Evolutionary conservation across 2,113 vertebrate species (phyloP), one percentile per base, ranked within the genome.

Genomic region (Hylia prasina): DNA sequence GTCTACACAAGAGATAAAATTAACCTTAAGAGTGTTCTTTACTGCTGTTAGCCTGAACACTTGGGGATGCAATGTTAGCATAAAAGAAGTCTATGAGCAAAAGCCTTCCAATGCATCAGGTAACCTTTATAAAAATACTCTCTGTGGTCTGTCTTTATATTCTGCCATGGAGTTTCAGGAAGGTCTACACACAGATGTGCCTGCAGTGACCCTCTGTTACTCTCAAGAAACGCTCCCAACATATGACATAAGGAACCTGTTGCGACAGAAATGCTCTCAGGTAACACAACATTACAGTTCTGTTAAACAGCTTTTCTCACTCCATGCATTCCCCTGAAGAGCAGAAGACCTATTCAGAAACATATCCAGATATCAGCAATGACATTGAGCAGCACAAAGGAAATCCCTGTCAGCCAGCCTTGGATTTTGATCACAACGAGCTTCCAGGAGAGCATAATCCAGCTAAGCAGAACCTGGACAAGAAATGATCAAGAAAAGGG

Each of bases 391-490:
- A 58, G 71, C 39, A 90, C 69, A n/a, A 79, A 90, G 86, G 86
- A 92, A 95, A 96, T 39, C 72, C 87, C 93, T 95, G 77, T 64
- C 40, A 78, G 44, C 21, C 76, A 78, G 64, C 56, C 72, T 63
- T 60, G 40, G 44, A 87, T 73, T 94, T 81, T 80, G 80, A 86
- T 81, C 68, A 70, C 61, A 79, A 79, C 4, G 0, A 93, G 72
- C 56, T 92, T 93, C 90, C 92, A 71, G 75, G 85, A 92, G 60
- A 82, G 27, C 9, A 2, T 70, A 81, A 93, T 83, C 54, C 90
- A 91, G 69, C 79, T 90, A 86, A 90, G 48, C 44, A 78, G 72
- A 88, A 93, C 90, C 80, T 87, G 92, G 80, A 84, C 51, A 71
- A 45, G 82, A 69, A 94, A 89, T 17, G 93, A 87, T 53, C 56